phyloP scores from a whole-genome alignment of 2,113 vertebrate genomes.

The Pogonocichla stellata region DNA sequence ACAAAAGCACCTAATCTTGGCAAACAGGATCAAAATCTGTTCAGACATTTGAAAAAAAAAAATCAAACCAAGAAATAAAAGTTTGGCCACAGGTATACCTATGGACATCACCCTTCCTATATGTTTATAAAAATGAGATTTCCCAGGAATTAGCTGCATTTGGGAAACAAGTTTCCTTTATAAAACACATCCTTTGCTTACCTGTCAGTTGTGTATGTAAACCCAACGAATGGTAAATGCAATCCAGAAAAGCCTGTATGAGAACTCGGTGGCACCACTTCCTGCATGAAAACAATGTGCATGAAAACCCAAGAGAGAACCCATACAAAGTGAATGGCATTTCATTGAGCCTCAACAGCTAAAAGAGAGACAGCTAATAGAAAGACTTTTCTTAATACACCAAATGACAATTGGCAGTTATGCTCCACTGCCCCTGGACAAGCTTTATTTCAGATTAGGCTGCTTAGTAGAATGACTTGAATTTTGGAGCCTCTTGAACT shows the following conservation, averaged over 20 bases:
- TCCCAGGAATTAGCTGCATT: background rate
- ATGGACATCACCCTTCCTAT: background rate
- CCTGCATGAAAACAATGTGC: conserved; percentile 73
- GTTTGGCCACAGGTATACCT: background rate
- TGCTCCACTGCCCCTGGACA: background rate
- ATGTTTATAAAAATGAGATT: background rate
- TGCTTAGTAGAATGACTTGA: background rate
- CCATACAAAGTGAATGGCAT: background rate
- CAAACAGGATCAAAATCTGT: background rate
- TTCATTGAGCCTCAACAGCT: background rate
- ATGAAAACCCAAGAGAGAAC: conserved; percentile 1
- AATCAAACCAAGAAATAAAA: background rate
- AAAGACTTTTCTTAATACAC: background rate
- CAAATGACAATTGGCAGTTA: background rate
- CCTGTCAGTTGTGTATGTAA: conserved; percentile 94
- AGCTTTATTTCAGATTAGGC: conserved; percentile 10
- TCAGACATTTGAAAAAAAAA: background rate
- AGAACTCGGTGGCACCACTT: conserved; percentile 85
- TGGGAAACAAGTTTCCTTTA: background rate
- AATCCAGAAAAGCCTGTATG: conserved; percentile 93
- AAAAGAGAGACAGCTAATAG: background rate
- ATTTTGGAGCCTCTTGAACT: background rate
- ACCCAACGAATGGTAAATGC: conserved; percentile 95
- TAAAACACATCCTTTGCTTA: background rate
- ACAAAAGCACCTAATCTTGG: background rate